These are phyloP conservation scores for Acheta domesticus DNA, from an alignment of 2,888 invertebrate species.

Conservation along the genomic window DNA sequence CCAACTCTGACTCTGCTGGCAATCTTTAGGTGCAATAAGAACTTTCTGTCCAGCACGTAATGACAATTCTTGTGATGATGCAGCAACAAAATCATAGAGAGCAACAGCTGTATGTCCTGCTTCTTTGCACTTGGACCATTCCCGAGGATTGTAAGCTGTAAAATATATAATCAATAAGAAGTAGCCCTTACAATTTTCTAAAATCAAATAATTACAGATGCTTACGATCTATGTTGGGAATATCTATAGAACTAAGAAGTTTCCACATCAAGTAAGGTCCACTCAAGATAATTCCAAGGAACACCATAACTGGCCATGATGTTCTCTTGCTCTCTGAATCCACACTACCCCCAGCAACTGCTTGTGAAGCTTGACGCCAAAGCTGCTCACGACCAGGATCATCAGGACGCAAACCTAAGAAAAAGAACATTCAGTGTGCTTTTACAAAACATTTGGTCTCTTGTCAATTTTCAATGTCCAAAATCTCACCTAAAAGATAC, in stretches of 20 bases:
- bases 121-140: conserved; percentile 57
- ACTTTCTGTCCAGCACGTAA: conserved; percentile 73
- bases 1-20: conserved; percentile 73
- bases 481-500: conserved; percentile 58
- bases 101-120: conserved; percentile 63
- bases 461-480: not conserved
- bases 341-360: conserved; percentile 42
- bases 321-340: conserved; percentile 44
- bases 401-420: conserved; percentile 44
- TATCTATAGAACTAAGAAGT: conserved; percentile 54
- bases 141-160: conserved; percentile 62
- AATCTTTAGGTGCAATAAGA: conserved; percentile 75
- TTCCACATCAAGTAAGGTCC: conserved; percentile 90
- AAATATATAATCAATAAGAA: conserved; percentile 18
- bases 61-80: conserved; percentile 70
- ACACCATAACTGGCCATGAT: conserved; percentile 87
- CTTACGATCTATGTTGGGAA: conserved; percentile 18
- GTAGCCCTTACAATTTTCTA: conserved; percentile 26
- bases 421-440: not conserved
- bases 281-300: conserved; percentile 82
- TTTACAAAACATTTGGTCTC: not conserved
- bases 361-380: conserved; percentile 50
- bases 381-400: conserved; percentile 45
- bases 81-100: conserved; percentile 70
- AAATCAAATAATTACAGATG: conserved; percentile 36